A percentile compares a stretch with the other conserved stretches of the same genome.
Conservation (phyloP, 2,113 vertebrate genomes). For the Phylloscopus whistleri region DNA sequence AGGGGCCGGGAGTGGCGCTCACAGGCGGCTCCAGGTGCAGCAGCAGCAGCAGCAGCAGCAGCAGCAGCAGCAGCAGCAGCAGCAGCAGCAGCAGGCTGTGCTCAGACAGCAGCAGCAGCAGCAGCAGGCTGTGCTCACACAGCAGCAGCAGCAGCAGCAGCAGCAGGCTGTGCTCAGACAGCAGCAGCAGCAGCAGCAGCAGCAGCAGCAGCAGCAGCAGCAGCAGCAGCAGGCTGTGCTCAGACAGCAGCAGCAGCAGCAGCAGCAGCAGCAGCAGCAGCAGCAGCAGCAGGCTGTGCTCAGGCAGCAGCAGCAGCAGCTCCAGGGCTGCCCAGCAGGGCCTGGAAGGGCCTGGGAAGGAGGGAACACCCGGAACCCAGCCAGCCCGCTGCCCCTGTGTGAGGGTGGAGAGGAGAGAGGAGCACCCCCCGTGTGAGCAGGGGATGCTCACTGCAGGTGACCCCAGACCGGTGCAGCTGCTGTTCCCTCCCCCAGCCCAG, state of each 20-base stretch:
- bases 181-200: too few relatives aligned
- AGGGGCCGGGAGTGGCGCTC: neutral
- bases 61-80: neutral
- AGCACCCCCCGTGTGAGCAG: neutral
- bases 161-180: too few relatives aligned
- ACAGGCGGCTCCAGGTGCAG: neutral
- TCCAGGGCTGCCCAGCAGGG: neutral
- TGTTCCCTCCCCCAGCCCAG: neutral
- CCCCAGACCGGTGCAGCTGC: rapidly evolving
- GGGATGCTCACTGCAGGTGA: too few relatives aligned
- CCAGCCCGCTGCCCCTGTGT: too few relatives aligned
- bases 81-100: neutral
- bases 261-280: neutral
- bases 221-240: too few relatives aligned
- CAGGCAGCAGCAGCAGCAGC: neutral
- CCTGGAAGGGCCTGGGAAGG: neutral
- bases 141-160: neutral
- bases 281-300: neutral
- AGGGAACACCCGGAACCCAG: neutral
- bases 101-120: neutral
- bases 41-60: too few relatives aligned
- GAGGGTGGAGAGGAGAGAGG: too few relatives aligned
- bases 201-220: too few relatives aligned
- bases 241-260: too few relatives aligned
- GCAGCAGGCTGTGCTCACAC: too few relatives aligned